Percentiles rank a stretch among this genome's conserved stretches.
Evolutionary conservation across 2,888 invertebrate species (phyloP).

Genomic region (Lampropteryx suffumata): DNA sequence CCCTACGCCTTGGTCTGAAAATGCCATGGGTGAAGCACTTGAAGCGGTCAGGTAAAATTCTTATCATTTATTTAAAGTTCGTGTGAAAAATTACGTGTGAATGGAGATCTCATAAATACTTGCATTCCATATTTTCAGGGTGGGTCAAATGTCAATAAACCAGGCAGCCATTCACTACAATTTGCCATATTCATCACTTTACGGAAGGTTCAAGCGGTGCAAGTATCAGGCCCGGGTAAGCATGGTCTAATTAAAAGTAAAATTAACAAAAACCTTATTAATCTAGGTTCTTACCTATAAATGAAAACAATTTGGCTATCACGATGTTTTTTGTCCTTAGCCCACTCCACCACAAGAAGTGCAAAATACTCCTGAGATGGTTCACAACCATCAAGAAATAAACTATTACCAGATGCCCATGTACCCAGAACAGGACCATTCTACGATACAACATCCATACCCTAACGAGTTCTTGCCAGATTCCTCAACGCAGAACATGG

Average conservation of each 20-base stretch:
- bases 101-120: too few species aligned
- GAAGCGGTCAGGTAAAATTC: constrained; percentile 90
- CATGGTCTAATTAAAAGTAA: not conserved
- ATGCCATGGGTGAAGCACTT: constrained; percentile 94
- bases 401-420: constrained; percentile 52
- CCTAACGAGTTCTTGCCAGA: constrained; percentile 21
- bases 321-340: constrained; percentile 23
- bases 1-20: constrained; percentile 97
- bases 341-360: constrained; percentile 41
- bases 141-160: constrained; percentile 96
- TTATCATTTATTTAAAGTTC: too few species aligned
- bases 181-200: constrained; percentile 94
- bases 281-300: too few species aligned
- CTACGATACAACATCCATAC: constrained; percentile 5
- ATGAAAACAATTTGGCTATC: too few species aligned
- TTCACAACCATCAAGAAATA: constrained; percentile 38
- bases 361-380: constrained; percentile 42
- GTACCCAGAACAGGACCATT: constrained; percentile 16
- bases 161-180: constrained; percentile 96
- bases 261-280: too few species aligned
- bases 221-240: constrained; percentile 87
- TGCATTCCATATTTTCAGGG: constrained; percentile 67
- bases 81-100: too few species aligned
- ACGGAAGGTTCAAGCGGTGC: constrained; percentile 93
- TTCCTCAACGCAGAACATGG: constrained; percentile 37